Evolutionary conservation across 2,888 invertebrate genomes (phyloP), one percentile per base, ranked within the genome.

Genomic region (Aethes cnicana): DNA sequence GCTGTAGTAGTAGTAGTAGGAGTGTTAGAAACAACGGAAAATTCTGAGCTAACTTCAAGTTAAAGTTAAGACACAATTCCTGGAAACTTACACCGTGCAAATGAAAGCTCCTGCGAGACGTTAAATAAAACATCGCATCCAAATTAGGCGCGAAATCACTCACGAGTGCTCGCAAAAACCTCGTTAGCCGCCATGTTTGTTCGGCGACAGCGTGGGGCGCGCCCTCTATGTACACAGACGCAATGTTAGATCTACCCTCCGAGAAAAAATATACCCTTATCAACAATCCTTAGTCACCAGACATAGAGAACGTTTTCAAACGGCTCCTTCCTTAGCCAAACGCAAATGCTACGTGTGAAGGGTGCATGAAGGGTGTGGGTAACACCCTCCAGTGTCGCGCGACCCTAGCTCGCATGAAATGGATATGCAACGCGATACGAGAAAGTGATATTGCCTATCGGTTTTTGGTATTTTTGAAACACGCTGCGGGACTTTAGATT

Each of bases 61-160:
- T 17, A 23, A 20, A 43, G 11, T 8, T 14, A 32, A 17, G 11
- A 14, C n/a, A 46, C 28, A 47, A 30, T 20, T 9, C 14, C 20
- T 36, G 9, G 5, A 37, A 47, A 30, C 36, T 37, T 20, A 17
- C 8, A 12, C 17, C 2, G 8, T 23, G 16, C 26, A 8, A 42
- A 35, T 35, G 9, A n/a, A 32, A 26, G 12, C 9, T n/a, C 20
- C 11, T 36, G 33, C 17, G 25, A 11, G 36, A 47, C 12, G 20
- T 26, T 36, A 39, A 46, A 18, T 35, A 44, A 33, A 33, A 52
- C 46, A 52, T 46, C 37, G 17, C 32, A 33, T 81, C 77, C 74
- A 86, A 85, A 87, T 85, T 86, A 85, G 88, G 87, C 88, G 88
- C 85, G 86, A 87, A 87, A 87, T 82, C 83, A 81, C 74, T 82